phyloP scores from a whole-genome alignment of 2,888 invertebrate genomes.

The Lycophotia porphyrea region DNA sequence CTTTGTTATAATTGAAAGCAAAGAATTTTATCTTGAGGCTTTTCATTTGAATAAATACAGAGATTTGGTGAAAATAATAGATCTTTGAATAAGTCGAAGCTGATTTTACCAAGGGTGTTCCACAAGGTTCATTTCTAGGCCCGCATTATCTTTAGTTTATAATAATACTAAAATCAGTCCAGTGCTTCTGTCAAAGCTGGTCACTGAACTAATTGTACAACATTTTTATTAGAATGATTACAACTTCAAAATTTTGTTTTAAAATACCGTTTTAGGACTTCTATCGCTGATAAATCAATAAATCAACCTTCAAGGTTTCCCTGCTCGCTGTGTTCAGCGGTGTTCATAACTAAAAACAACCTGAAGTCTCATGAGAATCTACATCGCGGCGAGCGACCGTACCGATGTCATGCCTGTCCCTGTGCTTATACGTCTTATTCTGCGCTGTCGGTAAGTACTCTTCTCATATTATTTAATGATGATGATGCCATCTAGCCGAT shows the following conservation, averaged over 20 bases:
- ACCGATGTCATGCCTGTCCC: constrained; percentile 75
- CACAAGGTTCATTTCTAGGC: constrained; percentile 18
- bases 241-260: background rate
- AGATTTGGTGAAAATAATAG: background rate
- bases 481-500: no score
- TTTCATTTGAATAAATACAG: background rate
- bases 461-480: no score
- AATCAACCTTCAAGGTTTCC: constrained; percentile 61
- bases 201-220: background rate
- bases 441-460: constrained; percentile 73
- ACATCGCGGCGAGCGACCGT: constrained; percentile 81
- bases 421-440: constrained; percentile 78
- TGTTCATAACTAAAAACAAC: constrained; percentile 70
- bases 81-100: background rate
- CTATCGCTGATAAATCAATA: constrained; percentile 7
- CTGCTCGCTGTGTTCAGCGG: constrained; percentile 77
- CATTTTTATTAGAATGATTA: background rate
- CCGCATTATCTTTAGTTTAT: background rate
- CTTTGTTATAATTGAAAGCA: background rate
- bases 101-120: background rate
- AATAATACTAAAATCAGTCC: background rate
- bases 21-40: background rate
- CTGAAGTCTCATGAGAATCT: constrained; percentile 76
- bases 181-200: background rate
- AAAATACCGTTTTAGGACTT: background rate